Evolutionary conservation across 2,797 vertebrate genomes (phyloP), one percentile per base, ranked within the genome.

Genomic region (Rhynchonycteris naso): DNA sequence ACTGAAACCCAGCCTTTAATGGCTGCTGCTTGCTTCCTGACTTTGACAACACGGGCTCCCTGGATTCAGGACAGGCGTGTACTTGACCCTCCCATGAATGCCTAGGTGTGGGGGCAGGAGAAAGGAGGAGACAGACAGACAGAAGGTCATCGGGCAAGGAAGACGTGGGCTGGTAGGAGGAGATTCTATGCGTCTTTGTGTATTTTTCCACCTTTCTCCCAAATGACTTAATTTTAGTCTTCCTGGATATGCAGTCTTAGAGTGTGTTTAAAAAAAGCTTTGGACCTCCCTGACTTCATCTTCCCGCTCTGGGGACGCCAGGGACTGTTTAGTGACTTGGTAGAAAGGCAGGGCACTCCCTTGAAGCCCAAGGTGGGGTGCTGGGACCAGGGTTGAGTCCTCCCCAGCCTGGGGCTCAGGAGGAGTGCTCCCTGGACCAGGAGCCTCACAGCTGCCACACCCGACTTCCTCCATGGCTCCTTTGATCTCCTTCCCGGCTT

Each of bases 401-500:
- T 95, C 97, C 86, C 87, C 79, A 90, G 92, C 4, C 82, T 85
- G 65, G 74, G 84, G 56, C 52, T 33, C 58, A 9, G 35, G 59
- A 87, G 93, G 66, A 68, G 63, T 24, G 2, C 54, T 30, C 56
- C 90, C 22, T 26, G 75, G 65, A n/a, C 86, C 65, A 0, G 83
- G 71, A 63, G 50, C 71, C 72, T n/a, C 2, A 1, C 1, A 75
- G 68, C 18, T 3, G 80, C 90, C 65, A 14, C 96, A 79, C 94
- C 96, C 47, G 3, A 35, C 96, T 97, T 96, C 85, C 95, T 93
- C 43, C 3, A 0, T 26, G 63, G 56, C 47, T 95, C 88, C 90
- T 98, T 98, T 98, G 97, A 98, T 98, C 94, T 96, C 88, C 89
- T 78, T 93, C 50, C 95, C 0, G 0, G 95, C 97, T 97, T 97